Percentiles rank a stretch among this genome's conserved stretches.
Evolutionary conservation across 2,888 invertebrate species (phyloP).

Genomic region (Allygus modestus): DNA sequence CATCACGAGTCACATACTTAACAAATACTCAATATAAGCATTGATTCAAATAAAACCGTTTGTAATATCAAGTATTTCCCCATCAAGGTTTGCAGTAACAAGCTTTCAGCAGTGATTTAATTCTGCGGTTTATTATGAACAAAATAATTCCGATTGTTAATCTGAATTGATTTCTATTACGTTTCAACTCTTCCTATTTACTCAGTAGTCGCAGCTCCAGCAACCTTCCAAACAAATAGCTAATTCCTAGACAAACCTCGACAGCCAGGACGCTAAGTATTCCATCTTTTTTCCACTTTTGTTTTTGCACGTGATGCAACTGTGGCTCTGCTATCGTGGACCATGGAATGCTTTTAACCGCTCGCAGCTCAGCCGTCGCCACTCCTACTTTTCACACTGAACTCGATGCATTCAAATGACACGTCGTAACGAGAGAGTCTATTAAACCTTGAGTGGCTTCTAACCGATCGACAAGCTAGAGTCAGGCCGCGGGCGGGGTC

Average conservation of each 20-base stretch:
- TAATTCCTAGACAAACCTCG: constrained; percentile 2
- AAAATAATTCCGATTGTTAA: too few species aligned
- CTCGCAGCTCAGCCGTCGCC: neutral
- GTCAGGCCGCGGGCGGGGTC: constrained; percentile 8
- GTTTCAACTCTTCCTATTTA: too few species aligned
- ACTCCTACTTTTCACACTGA: constrained; percentile 42
- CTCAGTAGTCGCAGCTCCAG: too few species aligned
- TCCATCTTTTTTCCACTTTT: constrained; percentile 6
- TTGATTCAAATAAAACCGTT: too few species aligned
- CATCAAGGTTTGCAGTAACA: too few species aligned
- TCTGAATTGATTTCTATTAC: too few species aligned
- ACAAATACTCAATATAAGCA: too few species aligned
- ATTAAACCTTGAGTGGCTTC: constrained; percentile 57
- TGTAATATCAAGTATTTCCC: too few species aligned
- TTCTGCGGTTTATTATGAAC: too few species aligned
- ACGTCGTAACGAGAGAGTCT: constrained; percentile 36
- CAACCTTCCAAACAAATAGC: neutral
- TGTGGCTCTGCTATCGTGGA: constrained; percentile 31
- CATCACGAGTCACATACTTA: too few species aligned
- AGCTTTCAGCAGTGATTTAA: too few species aligned
- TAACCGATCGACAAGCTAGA: constrained; percentile 40
- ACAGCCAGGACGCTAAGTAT: constrained; percentile 11
- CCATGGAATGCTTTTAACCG: constrained; percentile 54
- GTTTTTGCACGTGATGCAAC: constrained; percentile 18
- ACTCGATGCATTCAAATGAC: constrained; percentile 52